Conservation (phyloP, 1,140 invertebrate species). For the Aphaenogaster rudis region DNA sequence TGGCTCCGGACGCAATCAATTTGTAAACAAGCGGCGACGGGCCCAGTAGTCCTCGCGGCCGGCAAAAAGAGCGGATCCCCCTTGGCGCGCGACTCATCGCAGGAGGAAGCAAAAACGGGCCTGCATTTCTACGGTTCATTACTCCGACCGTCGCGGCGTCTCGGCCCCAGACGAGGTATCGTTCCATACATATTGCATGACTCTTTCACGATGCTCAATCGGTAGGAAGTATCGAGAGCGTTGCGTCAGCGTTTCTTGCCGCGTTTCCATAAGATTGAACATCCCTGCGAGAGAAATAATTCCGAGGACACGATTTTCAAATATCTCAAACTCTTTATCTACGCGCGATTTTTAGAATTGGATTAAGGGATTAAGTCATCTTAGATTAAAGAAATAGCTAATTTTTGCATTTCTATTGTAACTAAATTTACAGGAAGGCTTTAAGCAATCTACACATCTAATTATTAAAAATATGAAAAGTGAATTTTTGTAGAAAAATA, state of each 20-base stretch:
- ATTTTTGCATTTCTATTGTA: neutral
- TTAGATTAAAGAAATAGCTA: neutral
- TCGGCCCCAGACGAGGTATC: slow-evolving; percentile 66
- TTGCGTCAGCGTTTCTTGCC: slow-evolving; percentile 46
- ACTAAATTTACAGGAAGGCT: neutral
- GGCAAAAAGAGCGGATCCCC: slow-evolving; percentile 71
- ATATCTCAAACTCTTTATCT: neutral
- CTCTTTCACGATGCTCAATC: slow-evolving; percentile 63
- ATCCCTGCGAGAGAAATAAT: slow-evolving; percentile 35
- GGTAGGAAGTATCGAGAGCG: slow-evolving; percentile 68
- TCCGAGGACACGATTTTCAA: neutral
- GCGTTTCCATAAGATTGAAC: slow-evolving; percentile 48
- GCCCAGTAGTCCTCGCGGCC: slow-evolving; percentile 39
- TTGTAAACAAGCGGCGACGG: slow-evolving; percentile 75
- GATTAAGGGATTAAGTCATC: slow-evolving; percentile 2
- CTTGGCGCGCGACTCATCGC: slow-evolving; percentile 59
- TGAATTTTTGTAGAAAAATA: neutral
- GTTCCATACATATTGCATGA: slow-evolving; percentile 81
- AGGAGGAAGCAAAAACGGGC: slow-evolving; percentile 73
- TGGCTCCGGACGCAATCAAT: slow-evolving; percentile 71
- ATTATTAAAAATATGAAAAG: neutral
- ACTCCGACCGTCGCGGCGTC: slow-evolving; percentile 70
- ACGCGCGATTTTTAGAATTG: neutral
- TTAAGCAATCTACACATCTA: neutral
- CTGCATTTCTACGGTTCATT: slow-evolving; percentile 78